These are phyloP conservation scores for Equus przewalskii DNA, from an alignment of 2,113 vertebrate genomes.

Conservation along the genomic window DNA sequence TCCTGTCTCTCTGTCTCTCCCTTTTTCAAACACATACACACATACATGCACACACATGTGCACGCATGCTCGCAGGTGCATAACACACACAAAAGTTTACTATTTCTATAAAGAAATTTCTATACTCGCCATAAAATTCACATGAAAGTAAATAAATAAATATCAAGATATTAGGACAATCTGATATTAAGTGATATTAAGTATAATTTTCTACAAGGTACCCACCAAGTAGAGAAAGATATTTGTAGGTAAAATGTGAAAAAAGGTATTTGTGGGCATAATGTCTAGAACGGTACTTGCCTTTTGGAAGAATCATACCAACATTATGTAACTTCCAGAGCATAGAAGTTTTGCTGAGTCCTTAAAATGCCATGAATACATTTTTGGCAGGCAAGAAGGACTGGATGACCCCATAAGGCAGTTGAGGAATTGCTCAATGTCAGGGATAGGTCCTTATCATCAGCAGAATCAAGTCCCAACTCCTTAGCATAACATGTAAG, in stretches of 20 bases:
- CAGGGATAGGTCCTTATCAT: background rate
- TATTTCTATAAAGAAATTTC: background rate
- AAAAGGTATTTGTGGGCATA: background rate
- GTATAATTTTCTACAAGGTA: background rate
- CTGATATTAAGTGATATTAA: background rate
- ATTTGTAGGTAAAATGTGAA: background rate
- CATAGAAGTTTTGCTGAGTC: background rate
- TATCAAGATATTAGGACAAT: background rate
- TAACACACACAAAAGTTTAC: background rate
- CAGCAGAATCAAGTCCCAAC: background rate
- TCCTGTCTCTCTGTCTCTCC: background rate
- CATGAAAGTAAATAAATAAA: conserved; percentile 21
- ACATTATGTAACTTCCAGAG: background rate
- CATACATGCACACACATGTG: background rate
- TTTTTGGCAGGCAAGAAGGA: background rate
- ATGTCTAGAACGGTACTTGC: background rate
- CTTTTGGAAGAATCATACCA: conserved; percentile 27
- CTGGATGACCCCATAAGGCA: conserved; percentile 8
- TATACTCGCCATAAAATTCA: conserved; percentile 14
- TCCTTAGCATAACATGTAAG: background rate
- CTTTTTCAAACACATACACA: background rate
- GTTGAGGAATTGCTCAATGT: conserved; percentile 52
- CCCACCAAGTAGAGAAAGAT: conserved; percentile 1
- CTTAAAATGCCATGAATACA: background rate
- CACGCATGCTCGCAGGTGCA: no score